Base-by-base conservation (phyloP, 1,140 invertebrate genomes). In the Nasonia vitripennis region DNA sequence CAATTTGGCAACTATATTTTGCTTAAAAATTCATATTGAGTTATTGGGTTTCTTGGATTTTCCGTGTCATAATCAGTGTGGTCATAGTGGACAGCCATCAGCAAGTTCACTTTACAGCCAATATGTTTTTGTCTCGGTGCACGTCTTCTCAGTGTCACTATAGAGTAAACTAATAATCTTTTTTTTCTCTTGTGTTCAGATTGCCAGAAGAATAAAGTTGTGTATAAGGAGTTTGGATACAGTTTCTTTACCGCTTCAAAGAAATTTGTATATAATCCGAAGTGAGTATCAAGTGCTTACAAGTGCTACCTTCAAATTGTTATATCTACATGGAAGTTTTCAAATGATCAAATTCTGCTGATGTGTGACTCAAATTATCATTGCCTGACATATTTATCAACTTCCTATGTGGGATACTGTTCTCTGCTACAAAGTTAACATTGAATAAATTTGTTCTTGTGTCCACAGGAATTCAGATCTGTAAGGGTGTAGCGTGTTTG, bases 211-310 rank as follows among this genome's bases (percentile, higher is more conserved):
- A 85, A 78, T 27, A 70, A 71, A 81, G n/a, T 45, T 74, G 27
- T 23, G 17, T 10, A 75, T 27, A 70, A 79, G 70, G 12, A 77
- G 51, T 80, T 85, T 85, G 34, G 74, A 70, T 78, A 78, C 73
- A 14, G 51, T 85, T 86, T 82, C 79, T 86, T 82, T 78, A 62
- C 55, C 17, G 67, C 23, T 80, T n/a, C 68, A 82, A 78, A 82
- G 80, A 73, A 82, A 82, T 82, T 86, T 86, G 84, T 86, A 86
- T 5, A 86, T 82, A 81, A 86, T 86, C 34, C 48, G 37, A 86
- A 78, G 84, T 86, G 45, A 86, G 84, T 86, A 62, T 62, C 48
- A 37, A 67, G 9, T 78, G 77, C 20, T 34, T n/a, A 62, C 20
- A 62, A 62, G 55, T 62, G 55, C 55, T 62, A 62, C 55, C 55